Conservation (phyloP, 1,140 invertebrate genomes). For the Pissodes strobi region DNA sequence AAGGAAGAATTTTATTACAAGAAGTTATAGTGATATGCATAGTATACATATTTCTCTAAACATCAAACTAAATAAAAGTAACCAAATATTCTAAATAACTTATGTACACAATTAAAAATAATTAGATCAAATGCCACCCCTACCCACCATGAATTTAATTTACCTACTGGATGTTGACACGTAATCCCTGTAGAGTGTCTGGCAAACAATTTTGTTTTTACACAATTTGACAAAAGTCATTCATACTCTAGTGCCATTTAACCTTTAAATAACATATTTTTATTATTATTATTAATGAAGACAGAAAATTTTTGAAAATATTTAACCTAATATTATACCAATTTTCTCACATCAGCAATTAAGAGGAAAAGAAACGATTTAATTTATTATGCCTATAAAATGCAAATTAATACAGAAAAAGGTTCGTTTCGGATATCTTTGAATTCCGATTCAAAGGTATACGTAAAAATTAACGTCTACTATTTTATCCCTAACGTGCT, state of each 20-base stretch:
- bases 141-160: conserved; percentile 26
- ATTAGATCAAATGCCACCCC: conserved; percentile 49
- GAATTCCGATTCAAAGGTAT: no score
- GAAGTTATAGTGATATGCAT: conserved; percentile 39
- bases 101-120: conserved; percentile 41
- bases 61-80: conserved; percentile 40
- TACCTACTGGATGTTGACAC: background rate
- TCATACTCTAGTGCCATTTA: no score
- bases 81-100: conserved; percentile 35
- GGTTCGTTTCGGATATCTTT: background rate
- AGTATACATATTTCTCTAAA: conserved; percentile 41
- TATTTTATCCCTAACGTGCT: no score
- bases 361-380: no score
- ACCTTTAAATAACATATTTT: no score
- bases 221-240: background rate
- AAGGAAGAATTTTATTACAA: conserved; percentile 31
- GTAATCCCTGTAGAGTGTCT: no score
- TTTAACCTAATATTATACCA: no score
- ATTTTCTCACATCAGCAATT: no score
- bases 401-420: background rate
- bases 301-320: no score
- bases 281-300: no score
- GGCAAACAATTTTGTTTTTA: background rate
- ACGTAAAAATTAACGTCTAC: no score
- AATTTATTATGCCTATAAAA: no score